A percentile compares a stretch with the other conserved stretches of the same genome.
Evolutionary conservation across 2,113 vertebrate genomes (phyloP).

Genomic region (Colius striatus): DNA sequence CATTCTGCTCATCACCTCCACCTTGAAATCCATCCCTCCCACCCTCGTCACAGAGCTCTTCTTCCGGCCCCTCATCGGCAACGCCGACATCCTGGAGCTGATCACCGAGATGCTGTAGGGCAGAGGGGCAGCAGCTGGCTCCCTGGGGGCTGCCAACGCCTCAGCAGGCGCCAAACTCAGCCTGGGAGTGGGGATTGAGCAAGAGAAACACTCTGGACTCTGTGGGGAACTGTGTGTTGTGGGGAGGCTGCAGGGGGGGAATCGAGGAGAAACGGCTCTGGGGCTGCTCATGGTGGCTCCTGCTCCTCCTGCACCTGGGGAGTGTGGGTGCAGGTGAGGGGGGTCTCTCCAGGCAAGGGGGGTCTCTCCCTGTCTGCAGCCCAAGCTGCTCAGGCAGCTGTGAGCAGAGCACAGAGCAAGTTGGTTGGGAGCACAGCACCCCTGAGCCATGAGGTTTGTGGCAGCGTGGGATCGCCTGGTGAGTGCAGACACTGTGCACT

Average conservation of each 20-base stretch:
- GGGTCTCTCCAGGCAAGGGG: background rate
- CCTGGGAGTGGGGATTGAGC: fast-evolving
- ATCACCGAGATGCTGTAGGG: slow-evolving; percentile 84
- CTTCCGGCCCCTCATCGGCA: slow-evolving; percentile 88
- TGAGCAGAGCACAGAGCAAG: background rate
- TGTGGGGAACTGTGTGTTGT: fast-evolving
- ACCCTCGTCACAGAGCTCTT: slow-evolving; percentile 87
- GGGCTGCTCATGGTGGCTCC: background rate
- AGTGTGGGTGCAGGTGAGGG: fast-evolving
- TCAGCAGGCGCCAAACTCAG: fast-evolving
- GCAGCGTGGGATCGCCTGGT: background rate
- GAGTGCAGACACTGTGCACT: fast-evolving
- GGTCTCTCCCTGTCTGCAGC: background rate
- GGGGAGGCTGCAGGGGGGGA: background rate
- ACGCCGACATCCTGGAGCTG: slow-evolving; percentile 81
- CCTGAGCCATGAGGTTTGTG: background rate
- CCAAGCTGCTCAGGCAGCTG: background rate
- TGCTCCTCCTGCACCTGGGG: background rate
- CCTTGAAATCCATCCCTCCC: slow-evolving; percentile 83
- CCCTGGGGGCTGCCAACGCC: background rate
- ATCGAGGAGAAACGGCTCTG: background rate
- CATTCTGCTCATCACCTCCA: slow-evolving; percentile 81
- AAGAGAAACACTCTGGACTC: background rate
- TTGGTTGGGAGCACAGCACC: fast-evolving
- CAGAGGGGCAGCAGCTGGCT: background rate